Percentiles rank a stretch among this genome's conserved stretches.
These are phyloP conservation scores for Megalonaias nervosa DNA, from an alignment of 1,140 invertebrate genomes.

Conservation along the genomic window DNA sequence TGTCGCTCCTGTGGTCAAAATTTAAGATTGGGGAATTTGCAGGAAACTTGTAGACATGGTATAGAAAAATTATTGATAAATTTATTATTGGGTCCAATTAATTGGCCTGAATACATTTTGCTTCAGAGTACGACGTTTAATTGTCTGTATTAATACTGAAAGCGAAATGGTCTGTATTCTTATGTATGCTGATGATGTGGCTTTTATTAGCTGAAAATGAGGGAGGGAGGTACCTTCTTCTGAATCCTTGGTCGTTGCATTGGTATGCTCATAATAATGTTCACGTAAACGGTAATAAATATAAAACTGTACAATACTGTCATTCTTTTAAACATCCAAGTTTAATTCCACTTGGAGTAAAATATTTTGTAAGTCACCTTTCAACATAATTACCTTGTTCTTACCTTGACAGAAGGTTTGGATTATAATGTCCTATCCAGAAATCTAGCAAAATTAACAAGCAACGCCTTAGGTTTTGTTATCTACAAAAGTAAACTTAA, in stretches of 20 bases:
- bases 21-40: background rate
- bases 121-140: background rate
- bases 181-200: conserved; percentile 21
- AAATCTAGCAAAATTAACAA: conserved; percentile 6
- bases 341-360: conserved; percentile 9
- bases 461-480: background rate
- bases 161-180: conserved; percentile 4
- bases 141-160: conserved; percentile 3
- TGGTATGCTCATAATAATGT: conserved; percentile 12
- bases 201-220: background rate
- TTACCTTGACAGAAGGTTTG: background rate
- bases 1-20: background rate
- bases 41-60: conserved; percentile 3
- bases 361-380: background rate
- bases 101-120: conserved; percentile 1
- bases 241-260: conserved; percentile 2
- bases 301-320: background rate
- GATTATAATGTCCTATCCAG: background rate
- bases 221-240: background rate
- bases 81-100: background rate
- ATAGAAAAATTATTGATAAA: background rate
- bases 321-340: background rate
- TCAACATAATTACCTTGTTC: conserved; percentile 12
- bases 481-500: background rate
- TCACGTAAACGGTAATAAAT: conserved; percentile 3